Evolutionary conservation across 2,797 vertebrate genomes (phyloP).

Genomic region (Anniella stebbinsi): DNA sequence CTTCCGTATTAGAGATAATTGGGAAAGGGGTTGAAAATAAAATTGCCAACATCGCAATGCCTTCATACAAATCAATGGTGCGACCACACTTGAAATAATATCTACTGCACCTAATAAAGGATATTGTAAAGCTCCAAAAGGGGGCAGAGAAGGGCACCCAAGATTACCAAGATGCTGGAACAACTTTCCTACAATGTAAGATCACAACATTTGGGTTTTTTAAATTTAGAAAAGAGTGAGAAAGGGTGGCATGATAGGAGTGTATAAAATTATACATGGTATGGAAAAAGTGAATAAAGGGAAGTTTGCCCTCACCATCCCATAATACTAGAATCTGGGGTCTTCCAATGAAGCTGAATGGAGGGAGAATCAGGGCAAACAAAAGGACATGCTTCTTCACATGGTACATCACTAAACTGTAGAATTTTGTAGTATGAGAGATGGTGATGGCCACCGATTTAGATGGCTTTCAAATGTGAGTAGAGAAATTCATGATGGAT

Average conservation of each 20-base stretch:
- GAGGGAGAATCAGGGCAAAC: neutral
- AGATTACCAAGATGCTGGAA: neutral
- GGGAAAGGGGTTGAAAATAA: neutral
- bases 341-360: neutral
- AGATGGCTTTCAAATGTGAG: neutral
- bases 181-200: neutral
- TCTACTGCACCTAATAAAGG: neutral
- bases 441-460: no score
- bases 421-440: no score
- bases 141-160: neutral
- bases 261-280: neutral
- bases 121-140: neutral
- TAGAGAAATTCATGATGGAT: neutral
- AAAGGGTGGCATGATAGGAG: neutral
- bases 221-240: neutral
- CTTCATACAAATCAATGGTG: neutral
- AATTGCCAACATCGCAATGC: neutral
- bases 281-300: neutral
- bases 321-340: neutral
- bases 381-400: no score
- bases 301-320: no score
- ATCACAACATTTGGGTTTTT: neutral
- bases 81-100: neutral
- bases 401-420: no score
- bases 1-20: neutral